Evolutionary conservation across 2,797 vertebrate species (phyloP), one percentile per base, ranked within the genome.

Genomic region (Pantherophis vulpinus): DNA sequence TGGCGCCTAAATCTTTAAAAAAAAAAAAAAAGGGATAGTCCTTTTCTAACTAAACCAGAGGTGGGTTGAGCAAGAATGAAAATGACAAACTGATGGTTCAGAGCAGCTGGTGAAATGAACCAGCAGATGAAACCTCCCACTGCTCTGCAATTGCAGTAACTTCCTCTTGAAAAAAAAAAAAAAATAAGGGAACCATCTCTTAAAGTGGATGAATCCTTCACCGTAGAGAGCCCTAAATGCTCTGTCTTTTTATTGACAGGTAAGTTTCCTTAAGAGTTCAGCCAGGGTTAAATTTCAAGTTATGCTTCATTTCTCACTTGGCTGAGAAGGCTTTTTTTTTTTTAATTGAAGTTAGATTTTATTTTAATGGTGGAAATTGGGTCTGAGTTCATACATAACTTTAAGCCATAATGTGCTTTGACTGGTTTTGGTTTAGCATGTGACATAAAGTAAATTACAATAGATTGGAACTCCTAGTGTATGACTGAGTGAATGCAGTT

Each of bases 21-120:
- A 79, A 37, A 37, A 79, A 37, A 37, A 83, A 47, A 16, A 16
- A 5, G 4, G 42, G 23, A 1, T 11, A 83, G 79, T 32, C 11
- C 51, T 32, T 3, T 90, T 60, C 13, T 23, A 29, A 37, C 27
- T 18, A 32, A 93, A 86, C n/a, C 0, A 88, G 25, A 95, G 94
- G 4, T 0, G 60, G 93, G 94, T 98, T 96, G 95, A 42, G 97
- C 55, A 97, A 98, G 95, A 88, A 83, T 63, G 91, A 74, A 70
- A 27, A 74, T 0, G 93, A 89, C 92, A 89, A 66, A 47, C 37
- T 1, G 0, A 1, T 90, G 23, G 5, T 0, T 10, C 0, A 42
- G 32, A 58, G 60, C 2, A 87, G 66, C 70, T 74, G n/a, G 55
- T 66, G 83, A 94, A 92, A 91, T 79, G 18, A 94, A 89, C 91